Evolutionary conservation across 1,140 invertebrate species (phyloP), one percentile per base, ranked within the genome.

Genomic region (Hermatobates lingyangjiaoensis): DNA sequence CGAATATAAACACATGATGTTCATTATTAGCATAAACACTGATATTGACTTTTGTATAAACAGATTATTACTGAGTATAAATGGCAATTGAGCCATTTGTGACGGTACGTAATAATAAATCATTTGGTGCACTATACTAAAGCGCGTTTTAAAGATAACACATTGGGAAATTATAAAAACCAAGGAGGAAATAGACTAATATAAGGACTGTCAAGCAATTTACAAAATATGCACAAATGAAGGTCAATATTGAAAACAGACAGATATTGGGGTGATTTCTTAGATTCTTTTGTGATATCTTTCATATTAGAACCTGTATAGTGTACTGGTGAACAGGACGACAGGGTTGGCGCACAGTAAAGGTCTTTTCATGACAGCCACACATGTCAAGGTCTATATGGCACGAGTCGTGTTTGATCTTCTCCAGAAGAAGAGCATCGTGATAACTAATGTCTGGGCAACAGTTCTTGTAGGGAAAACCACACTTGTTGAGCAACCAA

Each of bases 331-430:
- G 71, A 24, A 75, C 72, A n/a, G 75, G 67, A 58, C 75, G 68
- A 27, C 76, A 75, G 1, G 84, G 84, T 59, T 81, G 77, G 59
- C 79, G 78, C 18, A 90, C 75, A 23, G 76, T 64, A 59, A 92
- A 86, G 3, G 74, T 74, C 61, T 85, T 81, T 56, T 90, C 83
- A 57, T 82, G 76, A 2, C 83, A 80, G 4, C 87, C 87, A 68
- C 81, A 87, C 3, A 84, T 73, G 68, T 92, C 85, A 60, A 92
- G 70, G 65, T 93, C 87, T 3, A 94, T 74, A 66, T 95, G 90
- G 60, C 90, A 95, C 60, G 86, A 84, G 20, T 82, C 80, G 67
- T 90, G 83, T 67, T 94, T 95, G 1, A 95, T 64, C 60, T 86
- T 80, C 54, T 83, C 77, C 55, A 95, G 68, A 4, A 94, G 66